Evolutionary conservation across 2,888 invertebrate species (phyloP).

Genomic region (Gymnoscelis rufifasciata): DNA sequence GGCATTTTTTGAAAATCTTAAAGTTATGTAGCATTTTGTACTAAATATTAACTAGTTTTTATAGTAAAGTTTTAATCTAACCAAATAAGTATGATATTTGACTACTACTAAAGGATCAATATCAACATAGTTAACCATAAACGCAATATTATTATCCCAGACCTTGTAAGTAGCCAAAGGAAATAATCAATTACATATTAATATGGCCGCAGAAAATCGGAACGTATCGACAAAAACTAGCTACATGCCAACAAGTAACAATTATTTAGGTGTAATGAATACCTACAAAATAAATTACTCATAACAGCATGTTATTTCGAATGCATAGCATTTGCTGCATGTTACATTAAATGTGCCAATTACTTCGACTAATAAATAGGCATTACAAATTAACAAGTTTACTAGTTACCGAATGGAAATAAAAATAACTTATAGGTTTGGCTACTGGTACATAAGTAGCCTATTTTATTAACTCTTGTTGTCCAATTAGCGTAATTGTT

Average conservation of each 20-base stretch:
- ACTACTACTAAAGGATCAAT: no score
- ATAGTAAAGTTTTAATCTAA: no score
- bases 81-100: no score
- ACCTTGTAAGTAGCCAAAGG: neutral
- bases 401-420: neutral
- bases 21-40: no score
- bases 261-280: conserved; percentile 3
- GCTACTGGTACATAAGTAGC: no score
- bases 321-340: conserved; percentile 1
- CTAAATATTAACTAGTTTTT: no score
- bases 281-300: conserved; percentile 1
- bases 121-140: neutral
- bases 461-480: no score
- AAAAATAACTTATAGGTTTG: neutral
- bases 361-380: conserved; percentile 7
- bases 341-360: conserved; percentile 8
- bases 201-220: conserved; percentile 1
- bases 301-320: conserved; percentile 1
- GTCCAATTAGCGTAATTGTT: no score
- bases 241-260: conserved; percentile 2
- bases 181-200: conserved; percentile 12
- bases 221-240: neutral
- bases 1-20: no score
- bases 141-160: no score
- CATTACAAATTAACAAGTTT: conserved; percentile 4